Evolutionary conservation across 2,797 vertebrate species (phyloP).

Genomic region (Mus minutoides): DNA sequence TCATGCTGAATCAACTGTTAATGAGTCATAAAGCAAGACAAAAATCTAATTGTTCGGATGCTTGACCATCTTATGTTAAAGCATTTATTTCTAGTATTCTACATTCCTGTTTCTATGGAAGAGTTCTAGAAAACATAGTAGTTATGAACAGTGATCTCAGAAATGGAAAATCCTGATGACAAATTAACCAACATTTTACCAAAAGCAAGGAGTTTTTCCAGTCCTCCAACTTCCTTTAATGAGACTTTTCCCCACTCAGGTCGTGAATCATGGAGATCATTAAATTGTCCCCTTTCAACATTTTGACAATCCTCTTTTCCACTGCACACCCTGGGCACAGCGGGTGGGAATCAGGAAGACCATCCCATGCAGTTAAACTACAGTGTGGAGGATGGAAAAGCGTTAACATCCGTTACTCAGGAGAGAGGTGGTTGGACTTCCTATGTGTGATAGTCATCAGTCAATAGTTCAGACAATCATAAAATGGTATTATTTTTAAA

Average conservation of each 20-base stretch:
- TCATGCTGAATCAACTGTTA: conserved; percentile 32
- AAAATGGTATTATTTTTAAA: conserved; percentile 65
- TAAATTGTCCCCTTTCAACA: not conserved
- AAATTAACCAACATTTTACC: conserved; percentile 51
- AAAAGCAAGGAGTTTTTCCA: conserved; percentile 19
- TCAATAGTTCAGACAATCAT: conserved; percentile 61
- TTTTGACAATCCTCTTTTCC: not conserved
- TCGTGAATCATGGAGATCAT: not conserved
- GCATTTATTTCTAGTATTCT: conserved; percentile 38
- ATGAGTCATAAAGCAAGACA: conserved; percentile 13
- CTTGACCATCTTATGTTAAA: conserved; percentile 15
- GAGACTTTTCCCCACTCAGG: not conserved
- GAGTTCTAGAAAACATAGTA: conserved; percentile 13
- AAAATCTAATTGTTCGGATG: not conserved
- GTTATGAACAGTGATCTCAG: conserved; percentile 24
- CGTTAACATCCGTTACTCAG: not conserved
- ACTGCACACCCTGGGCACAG: not conserved
- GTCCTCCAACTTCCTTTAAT: not conserved
- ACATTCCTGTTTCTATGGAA: not conserved
- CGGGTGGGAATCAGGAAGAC: conserved; percentile 42
- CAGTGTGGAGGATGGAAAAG: conserved; percentile 31
- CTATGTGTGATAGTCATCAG: conserved; percentile 35
- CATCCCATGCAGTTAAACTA: not conserved
- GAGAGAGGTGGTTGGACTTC: not conserved
- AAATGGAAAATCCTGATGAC: conserved; percentile 41